phyloP scores from a whole-genome alignment of 2,888 invertebrate genomes.

The Erebia ligea region DNA sequence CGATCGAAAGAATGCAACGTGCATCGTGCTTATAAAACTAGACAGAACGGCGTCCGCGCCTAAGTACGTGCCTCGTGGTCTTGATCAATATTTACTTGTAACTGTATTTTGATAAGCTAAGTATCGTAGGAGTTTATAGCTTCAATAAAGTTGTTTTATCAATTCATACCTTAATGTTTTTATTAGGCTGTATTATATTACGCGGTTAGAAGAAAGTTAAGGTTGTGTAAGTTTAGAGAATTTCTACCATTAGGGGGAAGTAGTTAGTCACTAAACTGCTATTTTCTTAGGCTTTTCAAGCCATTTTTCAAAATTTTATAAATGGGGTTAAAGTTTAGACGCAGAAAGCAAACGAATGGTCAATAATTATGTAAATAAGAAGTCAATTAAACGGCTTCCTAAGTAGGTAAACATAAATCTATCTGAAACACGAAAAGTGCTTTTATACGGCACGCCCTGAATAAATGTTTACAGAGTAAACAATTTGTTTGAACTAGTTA shows the following conservation, averaged over 20 bases:
- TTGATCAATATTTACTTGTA: slow-evolving; percentile 37
- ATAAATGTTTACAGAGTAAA: slow-evolving; percentile 36
- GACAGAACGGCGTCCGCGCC: slow-evolving; percentile 36
- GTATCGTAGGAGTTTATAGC: slow-evolving; percentile 35
- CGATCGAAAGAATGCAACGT: slow-evolving; percentile 15
- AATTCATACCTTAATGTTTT: slow-evolving; percentile 18
- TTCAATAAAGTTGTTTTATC: slow-evolving; percentile 30
- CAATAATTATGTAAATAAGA: not conserved
- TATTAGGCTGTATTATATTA: slow-evolving; percentile 14
- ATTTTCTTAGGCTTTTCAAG: not conserved
- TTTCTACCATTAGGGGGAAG: no score
- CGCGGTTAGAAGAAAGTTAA: slow-evolving; percentile 15
- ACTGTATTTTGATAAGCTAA: slow-evolving; percentile 38
- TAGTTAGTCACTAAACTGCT: not conserved
- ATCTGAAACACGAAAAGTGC: slow-evolving; percentile 34
- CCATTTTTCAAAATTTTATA: not conserved
- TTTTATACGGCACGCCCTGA: slow-evolving; percentile 27
- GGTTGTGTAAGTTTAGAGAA: slow-evolving; percentile 11
- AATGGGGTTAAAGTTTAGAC: not conserved
- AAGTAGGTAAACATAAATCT: slow-evolving; percentile 16
- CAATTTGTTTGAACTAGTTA: slow-evolving; percentile 35
- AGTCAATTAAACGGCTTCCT: not conserved
- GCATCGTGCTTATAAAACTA: slow-evolving; percentile 29
- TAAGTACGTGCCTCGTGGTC: slow-evolving; percentile 36
- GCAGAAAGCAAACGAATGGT: not conserved